Evolutionary conservation across 2,113 vertebrate genomes (phyloP), one percentile per base, ranked within the genome.

Genomic region (Hydropotes inermis): DNA sequence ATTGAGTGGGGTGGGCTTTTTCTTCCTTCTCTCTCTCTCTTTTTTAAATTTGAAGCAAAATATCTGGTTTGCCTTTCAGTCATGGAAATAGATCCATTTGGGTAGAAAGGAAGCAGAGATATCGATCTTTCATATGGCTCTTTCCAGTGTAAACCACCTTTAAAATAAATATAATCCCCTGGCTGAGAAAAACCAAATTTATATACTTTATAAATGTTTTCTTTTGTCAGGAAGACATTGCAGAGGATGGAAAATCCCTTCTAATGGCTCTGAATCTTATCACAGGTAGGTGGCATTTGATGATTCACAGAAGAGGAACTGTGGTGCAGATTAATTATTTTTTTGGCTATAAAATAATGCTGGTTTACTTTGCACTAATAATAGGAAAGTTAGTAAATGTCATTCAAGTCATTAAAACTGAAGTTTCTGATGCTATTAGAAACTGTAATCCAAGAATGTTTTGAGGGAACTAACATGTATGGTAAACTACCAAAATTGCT

Each of bases 241-340:
- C 93, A 98, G 92, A 98, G 97, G 89, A 86, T 96, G 96, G 97
- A 98, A 99, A 98, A 98, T 98, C 97, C 98, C 97, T 97, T 87
- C 95, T 97, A 98, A 98, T 96, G 61, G 91, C 78, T 98, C 90
- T 92, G 96, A 98, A 98, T 1, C 93, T 97, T 97, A 3, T 96
- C 93, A 89, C 95, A 98, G 91, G 98, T 98, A 96, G 98, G 95
- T 98, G 97, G 96, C 94, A 97, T 98, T 98, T 97, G 92, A 96
- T 98, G 98, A 99, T 97, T 99, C 98, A 99, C 45, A 97, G 91
- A 98, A 97, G 89, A 97, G 91, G 97, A 98, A 98, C 94, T 98
- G 85, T 95, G 74, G 50, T 83, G 2, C 58, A 97, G 83, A 97
- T 97, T 95, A 97, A 96, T 98, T 97, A 94, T 95, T 92, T 97